Percentiles rank a stretch among this genome's conserved stretches.
phyloP scores from a whole-genome alignment of 2,113 vertebrate species.

The Cinclus cinclus region DNA sequence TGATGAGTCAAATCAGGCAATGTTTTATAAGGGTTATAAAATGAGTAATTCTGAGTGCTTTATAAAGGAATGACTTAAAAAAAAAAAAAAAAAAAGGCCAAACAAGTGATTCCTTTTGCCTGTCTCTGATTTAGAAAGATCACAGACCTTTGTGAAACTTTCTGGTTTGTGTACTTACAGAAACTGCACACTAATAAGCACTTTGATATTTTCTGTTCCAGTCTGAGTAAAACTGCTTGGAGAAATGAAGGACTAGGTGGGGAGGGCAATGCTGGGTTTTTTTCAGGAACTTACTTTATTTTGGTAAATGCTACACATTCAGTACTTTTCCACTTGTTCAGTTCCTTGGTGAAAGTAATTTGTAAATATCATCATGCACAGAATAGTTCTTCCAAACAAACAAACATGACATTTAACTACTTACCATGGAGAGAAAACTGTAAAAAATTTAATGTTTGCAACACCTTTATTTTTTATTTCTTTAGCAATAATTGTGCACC shows the following conservation, averaged over 20 bases:
- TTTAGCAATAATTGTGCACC: neutral
- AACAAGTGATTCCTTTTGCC: neutral
- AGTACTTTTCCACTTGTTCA: neutral
- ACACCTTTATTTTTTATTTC: neutral
- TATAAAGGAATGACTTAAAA: neutral
- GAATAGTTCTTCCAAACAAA: neutral
- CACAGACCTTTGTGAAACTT: neutral
- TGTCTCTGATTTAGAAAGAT: neutral
- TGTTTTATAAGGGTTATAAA: neutral
- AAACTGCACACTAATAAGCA: neutral
- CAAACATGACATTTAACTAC: neutral
- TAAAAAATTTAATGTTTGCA: neutral
- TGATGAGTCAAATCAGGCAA: neutral
- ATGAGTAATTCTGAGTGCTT: neutral
- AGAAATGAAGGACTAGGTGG: neutral
- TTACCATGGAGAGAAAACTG: neutral
- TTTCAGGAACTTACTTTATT: neutral
- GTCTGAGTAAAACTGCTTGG: neutral
- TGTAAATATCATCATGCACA: neutral
- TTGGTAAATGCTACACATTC: neutral
- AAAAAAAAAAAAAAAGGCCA: neutral
- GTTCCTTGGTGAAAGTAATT: neutral
- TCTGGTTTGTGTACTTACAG: neutral
- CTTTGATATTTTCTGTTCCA: neutral
- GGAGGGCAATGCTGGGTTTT: rapidly evolving